phyloP scores from a whole-genome alignment of 2,888 invertebrate genomes.

The Microplitis manilae region DNA sequence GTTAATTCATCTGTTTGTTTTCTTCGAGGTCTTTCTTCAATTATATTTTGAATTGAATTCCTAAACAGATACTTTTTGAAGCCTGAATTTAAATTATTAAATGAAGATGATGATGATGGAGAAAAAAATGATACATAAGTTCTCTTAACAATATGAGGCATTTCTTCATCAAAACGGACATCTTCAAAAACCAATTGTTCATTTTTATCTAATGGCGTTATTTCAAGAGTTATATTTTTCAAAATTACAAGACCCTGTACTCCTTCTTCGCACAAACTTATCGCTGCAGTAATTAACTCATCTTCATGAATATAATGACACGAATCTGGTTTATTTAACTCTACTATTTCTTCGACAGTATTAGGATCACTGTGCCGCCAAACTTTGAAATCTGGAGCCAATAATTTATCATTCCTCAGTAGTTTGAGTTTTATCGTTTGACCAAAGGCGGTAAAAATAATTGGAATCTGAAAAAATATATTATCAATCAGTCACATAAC shows the following conservation, averaged over 20 bases:
- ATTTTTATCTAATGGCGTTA: slow-evolving; percentile 74
- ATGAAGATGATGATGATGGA: slow-evolving; percentile 69
- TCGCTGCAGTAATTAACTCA: slow-evolving; percentile 76
- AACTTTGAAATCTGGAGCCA: slow-evolving; percentile 77
- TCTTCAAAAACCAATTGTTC: slow-evolving; percentile 14
- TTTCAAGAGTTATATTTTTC: slow-evolving; percentile 80
- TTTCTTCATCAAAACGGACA: slow-evolving; percentile 42
- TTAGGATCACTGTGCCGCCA: slow-evolving; percentile 73
- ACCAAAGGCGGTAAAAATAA: slow-evolving; percentile 63
- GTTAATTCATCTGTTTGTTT: slow-evolving; percentile 71
- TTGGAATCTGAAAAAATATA: slow-evolving; percentile 58
- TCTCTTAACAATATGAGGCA: slow-evolving; percentile 76
- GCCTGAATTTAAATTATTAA: slow-evolving; percentile 52
- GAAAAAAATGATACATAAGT: slow-evolving; percentile 69
- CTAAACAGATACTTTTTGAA: slow-evolving; percentile 49
- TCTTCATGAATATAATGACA: slow-evolving; percentile 81
- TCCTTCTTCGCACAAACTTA: slow-evolving; percentile 79
- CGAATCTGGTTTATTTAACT: slow-evolving; percentile 66
- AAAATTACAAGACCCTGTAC: slow-evolving; percentile 80
- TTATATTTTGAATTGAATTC: slow-evolving; percentile 16
- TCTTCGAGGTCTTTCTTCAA: slow-evolving; percentile 24
- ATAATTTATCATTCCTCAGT: slow-evolving; percentile 76
- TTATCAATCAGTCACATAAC: neutral
- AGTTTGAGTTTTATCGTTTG: slow-evolving; percentile 76
- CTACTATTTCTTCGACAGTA: slow-evolving; percentile 52